Conservation (phyloP, 2,888 invertebrate species). For the Leptinotarsa juncta region DNA sequence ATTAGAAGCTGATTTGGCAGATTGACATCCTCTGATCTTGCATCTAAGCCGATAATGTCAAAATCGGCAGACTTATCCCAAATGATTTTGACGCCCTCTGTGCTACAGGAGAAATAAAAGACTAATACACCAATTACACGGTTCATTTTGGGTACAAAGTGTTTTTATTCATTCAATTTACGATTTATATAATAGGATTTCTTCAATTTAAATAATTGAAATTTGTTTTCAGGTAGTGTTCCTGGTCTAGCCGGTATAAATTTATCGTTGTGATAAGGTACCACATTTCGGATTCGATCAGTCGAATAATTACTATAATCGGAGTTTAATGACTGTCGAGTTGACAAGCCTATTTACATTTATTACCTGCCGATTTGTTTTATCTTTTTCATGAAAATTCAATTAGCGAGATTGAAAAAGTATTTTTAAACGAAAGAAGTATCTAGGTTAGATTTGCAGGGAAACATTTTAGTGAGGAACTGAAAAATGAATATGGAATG, state of each 20-base stretch:
- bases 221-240: constrained; percentile 1
- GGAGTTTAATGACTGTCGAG: neutral
- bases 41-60: constrained; percentile 38
- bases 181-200: neutral
- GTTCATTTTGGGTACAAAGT: neutral
- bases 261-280: neutral
- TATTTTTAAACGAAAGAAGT: no score
- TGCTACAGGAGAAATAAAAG: neutral
- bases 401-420: neutral
- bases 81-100: constrained; percentile 42
- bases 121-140: neutral
- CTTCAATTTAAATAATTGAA: neutral
- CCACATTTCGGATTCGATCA: neutral
- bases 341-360: neutral
- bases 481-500: no score
- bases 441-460: no score
- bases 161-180: neutral
- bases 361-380: neutral
- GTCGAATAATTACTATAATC: neutral
- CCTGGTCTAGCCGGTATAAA: neutral
- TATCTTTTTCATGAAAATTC: neutral
- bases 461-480: no score
- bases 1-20: constrained; percentile 55
- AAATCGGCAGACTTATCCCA: constrained; percentile 52
- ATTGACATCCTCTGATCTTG: constrained; percentile 42